These are phyloP conservation scores for Ophioninae sp. DNA, from an alignment of 2,888 invertebrate species.

Conservation along the genomic window DNA sequence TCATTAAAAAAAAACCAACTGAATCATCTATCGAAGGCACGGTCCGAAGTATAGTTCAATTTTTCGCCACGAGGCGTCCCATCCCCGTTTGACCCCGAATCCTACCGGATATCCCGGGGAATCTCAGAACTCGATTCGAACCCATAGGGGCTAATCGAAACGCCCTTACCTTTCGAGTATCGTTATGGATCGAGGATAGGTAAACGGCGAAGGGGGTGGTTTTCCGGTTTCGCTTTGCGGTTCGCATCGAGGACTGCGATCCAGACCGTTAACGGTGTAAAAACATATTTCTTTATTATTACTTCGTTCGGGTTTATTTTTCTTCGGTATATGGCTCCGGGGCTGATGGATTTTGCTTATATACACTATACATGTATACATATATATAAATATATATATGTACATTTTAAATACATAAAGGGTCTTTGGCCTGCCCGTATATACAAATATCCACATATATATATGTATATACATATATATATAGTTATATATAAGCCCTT, in stretches of 20 bases:
- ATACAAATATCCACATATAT: no score
- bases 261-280: conserved; percentile 75
- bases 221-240: conserved; percentile 37
- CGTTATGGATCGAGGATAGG: not conserved
- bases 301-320: conserved; percentile 80
- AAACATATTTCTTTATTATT: conserved; percentile 81
- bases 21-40: no score
- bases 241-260: conserved; percentile 59
- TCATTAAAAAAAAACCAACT: no score
- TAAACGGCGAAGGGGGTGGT: conserved; percentile 6
- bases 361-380: not conserved
- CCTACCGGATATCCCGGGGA: not conserved
- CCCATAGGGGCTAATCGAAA: not conserved
- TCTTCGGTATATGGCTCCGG: conserved; percentile 69
- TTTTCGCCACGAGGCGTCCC: no score
- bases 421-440: no score
- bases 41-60: no score
- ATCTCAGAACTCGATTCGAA: not conserved
- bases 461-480: no score
- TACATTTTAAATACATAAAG: no score
- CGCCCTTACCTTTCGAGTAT: not conserved
- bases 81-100: no score
- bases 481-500: conserved; percentile 15
- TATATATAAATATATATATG: conserved; percentile 9
- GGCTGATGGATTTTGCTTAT: conserved; percentile 77